Conservation (phyloP, 2,888 invertebrate genomes). For the Meliscaeva auricollis region DNA sequence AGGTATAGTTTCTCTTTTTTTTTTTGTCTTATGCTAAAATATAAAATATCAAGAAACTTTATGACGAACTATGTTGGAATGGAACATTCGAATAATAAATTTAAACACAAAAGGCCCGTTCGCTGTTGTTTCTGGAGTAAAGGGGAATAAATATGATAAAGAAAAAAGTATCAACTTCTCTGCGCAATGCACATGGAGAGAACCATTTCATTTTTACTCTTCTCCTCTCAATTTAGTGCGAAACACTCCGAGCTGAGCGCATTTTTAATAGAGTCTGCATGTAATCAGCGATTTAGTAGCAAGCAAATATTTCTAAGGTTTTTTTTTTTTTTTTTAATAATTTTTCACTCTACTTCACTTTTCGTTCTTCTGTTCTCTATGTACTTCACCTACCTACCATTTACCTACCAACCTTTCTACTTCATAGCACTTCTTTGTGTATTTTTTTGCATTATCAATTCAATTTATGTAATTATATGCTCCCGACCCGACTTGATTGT, state of each 20-base stretch:
- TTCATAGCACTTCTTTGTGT: background rate
- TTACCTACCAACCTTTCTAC: too few relatives aligned
- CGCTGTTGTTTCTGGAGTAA: background rate
- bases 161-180: background rate
- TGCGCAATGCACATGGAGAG: conserved; percentile 18
- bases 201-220: too few relatives aligned
- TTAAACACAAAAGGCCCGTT: background rate
- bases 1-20: background rate
- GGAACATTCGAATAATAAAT: conserved; percentile 5
- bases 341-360: too few relatives aligned
- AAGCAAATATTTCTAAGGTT: too few relatives aligned
- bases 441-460: conserved; percentile 12
- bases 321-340: too few relatives aligned
- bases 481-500: too few relatives aligned
- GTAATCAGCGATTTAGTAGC: too few relatives aligned
- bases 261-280: too few relatives aligned
- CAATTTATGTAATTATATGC: too few relatives aligned
- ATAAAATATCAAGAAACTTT: background rate
- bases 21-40: background rate
- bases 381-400: too few relatives aligned
- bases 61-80: conserved; percentile 7
- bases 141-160: background rate
- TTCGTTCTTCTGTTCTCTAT: too few relatives aligned
- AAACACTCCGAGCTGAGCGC: too few relatives aligned
- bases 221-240: conserved; percentile 28